Evolutionary conservation across 2,113 vertebrate species (phyloP).

Genomic region (Microtus ochrogaster): DNA sequence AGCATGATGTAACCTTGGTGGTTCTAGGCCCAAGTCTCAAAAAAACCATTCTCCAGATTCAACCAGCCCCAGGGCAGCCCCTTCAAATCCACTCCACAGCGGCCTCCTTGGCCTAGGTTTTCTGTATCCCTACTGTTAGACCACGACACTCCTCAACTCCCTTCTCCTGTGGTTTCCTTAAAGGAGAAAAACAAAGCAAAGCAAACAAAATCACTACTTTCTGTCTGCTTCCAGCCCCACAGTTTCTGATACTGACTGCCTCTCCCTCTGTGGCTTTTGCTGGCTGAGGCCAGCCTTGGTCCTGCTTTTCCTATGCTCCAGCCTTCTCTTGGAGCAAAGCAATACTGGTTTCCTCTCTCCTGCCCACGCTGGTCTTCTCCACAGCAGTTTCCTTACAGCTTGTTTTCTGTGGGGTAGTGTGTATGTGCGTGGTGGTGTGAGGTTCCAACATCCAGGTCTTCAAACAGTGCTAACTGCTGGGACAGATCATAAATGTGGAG

Average conservation of each 20-base stretch:
- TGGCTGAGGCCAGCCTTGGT: background rate
- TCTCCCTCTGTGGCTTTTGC: no score
- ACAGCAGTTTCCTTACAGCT: background rate
- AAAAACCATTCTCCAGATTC: background rate
- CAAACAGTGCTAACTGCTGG: background rate
- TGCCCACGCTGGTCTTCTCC: background rate
- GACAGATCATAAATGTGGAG: background rate
- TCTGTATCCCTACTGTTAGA: background rate
- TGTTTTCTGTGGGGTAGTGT: background rate
- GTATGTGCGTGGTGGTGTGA: no score
- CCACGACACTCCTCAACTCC: background rate
- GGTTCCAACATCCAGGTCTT: background rate
- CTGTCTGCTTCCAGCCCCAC: background rate
- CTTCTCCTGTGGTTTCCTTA: background rate
- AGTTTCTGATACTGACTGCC: rapidly evolving
- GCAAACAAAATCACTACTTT: rapidly evolving
- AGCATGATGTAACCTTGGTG: rapidly evolving
- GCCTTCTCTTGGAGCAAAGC: background rate
- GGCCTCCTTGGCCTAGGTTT: background rate
- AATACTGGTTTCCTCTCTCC: background rate
- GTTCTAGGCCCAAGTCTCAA: background rate
- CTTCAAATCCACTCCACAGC: background rate
- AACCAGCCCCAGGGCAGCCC: rapidly evolving
- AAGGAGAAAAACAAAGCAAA: background rate
- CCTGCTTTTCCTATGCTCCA: background rate